Evolutionary conservation across 2,797 vertebrate genomes (phyloP).

Genomic region (Melanotaenia boesemani): DNA sequence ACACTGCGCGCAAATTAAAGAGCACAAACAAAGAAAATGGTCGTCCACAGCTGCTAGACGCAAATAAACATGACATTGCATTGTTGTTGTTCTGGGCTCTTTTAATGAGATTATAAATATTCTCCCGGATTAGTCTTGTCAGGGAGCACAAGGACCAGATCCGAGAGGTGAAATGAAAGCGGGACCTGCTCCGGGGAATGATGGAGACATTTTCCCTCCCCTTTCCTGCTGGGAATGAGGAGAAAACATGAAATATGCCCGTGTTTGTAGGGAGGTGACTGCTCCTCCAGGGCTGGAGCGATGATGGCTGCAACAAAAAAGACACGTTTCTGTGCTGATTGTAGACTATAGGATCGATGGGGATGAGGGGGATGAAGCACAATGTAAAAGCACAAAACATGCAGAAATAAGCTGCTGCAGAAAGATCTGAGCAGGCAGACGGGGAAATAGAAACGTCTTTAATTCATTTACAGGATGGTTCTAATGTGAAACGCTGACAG

Average conservation of each 20-base stretch:
- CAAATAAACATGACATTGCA: slow-evolving; percentile 2
- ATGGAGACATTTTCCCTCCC: slow-evolving; percentile 42
- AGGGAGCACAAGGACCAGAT: slow-evolving; percentile 23
- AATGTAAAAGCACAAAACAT: neutral
- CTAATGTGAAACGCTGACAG: slow-evolving; percentile 53
- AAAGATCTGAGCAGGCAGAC: neutral
- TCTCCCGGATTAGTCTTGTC: slow-evolving; percentile 55
- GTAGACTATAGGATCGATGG: slow-evolving; percentile 25
- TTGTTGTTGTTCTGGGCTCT: slow-evolving; percentile 15
- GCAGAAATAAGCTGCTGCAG: neutral
- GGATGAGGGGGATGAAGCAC: slow-evolving; percentile 23
- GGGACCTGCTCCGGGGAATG: slow-evolving; percentile 46
- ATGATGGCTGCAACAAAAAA: slow-evolving; percentile 54
- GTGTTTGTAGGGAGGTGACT: slow-evolving; percentile 22
- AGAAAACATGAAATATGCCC: slow-evolving; percentile 16
- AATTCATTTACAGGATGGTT: slow-evolving; percentile 36
- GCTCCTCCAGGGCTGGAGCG: neutral
- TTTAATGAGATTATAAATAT: slow-evolving; percentile 63
- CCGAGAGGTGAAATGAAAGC: neutral
- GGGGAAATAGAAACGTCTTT: neutral
- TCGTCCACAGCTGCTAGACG: neutral
- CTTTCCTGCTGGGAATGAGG: slow-evolving; percentile 5
- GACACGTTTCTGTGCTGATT: slow-evolving; percentile 28
- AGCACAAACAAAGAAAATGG: slow-evolving; percentile 47
- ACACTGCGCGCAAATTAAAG: slow-evolving; percentile 15